Base-by-base conservation (phyloP, 23 tunicate genomes). In the Phallusia fumigata region DNA sequence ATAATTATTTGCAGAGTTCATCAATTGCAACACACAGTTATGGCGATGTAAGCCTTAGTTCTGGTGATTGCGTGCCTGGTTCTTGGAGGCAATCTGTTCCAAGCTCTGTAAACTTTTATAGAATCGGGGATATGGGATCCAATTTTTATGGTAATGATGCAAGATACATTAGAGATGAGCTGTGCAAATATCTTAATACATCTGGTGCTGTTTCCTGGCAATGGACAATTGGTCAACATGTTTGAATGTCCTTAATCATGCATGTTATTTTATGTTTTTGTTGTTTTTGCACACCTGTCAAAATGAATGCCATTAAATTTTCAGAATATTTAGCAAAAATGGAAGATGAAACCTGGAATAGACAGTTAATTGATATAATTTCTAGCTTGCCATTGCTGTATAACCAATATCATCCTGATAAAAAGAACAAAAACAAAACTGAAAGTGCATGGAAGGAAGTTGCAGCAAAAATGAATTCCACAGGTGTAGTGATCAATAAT, bases 131-230 rank as follows among this genome's bases (percentile, higher is more conserved):
- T 65, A 40, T 81, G 24, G 84, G 79, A 10, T 81, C 84, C 21
- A 81, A 81, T 26, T 36, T 36, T 81, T 81, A 81, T 65, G 18
- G 79, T 16, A 52, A 32, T 5, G 33, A 31, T 33, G 84, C 84
- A 15, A 32, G 45, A 64, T 64, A n/a, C 24, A 6, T 30, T 24
- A 64, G 76, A 11, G 76, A 81, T 81, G 19, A 19, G 74, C n/a
- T 81, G 36, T 6, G 18, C 15, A 53, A 64, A 13, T 81, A 65
- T 65, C 64, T 81, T 81, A 12, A 8, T 8, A 65, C 79, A 21
- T 3, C 5, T 65, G 84, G 84, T 8, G 84, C 84, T 64, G 84
- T 81, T 31, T 65, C 76, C 64, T 81, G 84, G 84, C 84, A 81
- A 79, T 81, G 84, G 45, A 51, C n/a, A n/a, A n/a, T n/a, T n/a